phyloP scores from a whole-genome alignment of 2,797 vertebrate species.

The Numenius phaeopus region DNA sequence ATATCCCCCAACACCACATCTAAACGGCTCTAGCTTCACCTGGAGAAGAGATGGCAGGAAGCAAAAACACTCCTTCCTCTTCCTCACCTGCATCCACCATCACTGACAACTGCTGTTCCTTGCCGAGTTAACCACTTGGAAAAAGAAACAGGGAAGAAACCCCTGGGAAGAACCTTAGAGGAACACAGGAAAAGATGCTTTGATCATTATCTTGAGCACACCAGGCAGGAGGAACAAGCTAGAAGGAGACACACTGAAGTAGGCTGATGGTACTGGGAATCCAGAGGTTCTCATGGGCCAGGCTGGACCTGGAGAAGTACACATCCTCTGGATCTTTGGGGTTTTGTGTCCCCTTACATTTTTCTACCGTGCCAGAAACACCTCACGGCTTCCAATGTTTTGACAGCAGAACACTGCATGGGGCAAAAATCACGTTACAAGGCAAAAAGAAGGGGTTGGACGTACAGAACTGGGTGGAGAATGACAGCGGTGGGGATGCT shows the following conservation, averaged over 20 bases:
- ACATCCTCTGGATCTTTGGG: background rate
- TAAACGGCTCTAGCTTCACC: too few species aligned
- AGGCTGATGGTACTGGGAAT: background rate
- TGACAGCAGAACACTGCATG: background rate
- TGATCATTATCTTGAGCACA: background rate
- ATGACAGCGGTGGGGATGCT: background rate
- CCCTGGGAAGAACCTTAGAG: background rate
- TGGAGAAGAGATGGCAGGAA: background rate
- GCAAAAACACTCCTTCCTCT: background rate
- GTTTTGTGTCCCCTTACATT: background rate
- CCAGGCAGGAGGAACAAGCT: background rate
- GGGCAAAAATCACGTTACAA: background rate
- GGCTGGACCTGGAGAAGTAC: background rate
- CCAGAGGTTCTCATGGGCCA: background rate
- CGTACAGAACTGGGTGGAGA: background rate
- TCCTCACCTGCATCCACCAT: background rate
- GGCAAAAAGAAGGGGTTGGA: background rate
- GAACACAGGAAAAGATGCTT: background rate
- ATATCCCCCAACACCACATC: too few species aligned
- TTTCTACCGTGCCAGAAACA: background rate
- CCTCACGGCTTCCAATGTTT: background rate
- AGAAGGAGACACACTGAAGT: background rate
- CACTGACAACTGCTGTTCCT: background rate
- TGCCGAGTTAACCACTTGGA: background rate
- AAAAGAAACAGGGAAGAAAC: background rate